These are phyloP conservation scores for Penaeus indicus DNA, from an alignment of 1,140 invertebrate genomes.

Conservation along the genomic window DNA sequence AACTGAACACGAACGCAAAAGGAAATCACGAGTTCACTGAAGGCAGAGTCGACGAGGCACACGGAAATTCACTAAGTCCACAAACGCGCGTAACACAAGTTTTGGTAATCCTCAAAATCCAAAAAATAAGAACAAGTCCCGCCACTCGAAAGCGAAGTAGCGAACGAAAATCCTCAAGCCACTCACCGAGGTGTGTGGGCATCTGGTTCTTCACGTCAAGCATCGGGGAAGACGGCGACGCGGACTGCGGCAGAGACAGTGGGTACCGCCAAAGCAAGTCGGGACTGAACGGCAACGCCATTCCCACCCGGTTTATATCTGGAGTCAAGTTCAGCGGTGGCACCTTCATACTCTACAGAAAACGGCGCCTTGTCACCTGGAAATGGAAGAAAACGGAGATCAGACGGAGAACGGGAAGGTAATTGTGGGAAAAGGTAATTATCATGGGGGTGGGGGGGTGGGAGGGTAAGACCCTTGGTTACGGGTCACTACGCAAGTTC, in stretches of 20 bases:
- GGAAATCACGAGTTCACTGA: too few species aligned
- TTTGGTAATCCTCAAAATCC: too few species aligned
- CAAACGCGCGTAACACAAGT: too few species aligned
- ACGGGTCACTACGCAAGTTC: too few species aligned
- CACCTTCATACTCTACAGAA: slow-evolving; percentile 70
- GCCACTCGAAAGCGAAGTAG: background rate
- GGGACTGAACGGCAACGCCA: slow-evolving; percentile 80
- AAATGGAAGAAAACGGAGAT: slow-evolving; percentile 30
- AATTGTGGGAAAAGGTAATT: too few species aligned
- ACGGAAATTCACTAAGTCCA: too few species aligned
- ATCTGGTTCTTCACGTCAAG: slow-evolving; percentile 88
- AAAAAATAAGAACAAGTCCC: too few species aligned
- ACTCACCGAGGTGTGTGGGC: slow-evolving; percentile 79
- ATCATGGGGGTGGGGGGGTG: too few species aligned
- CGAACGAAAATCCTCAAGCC: background rate
- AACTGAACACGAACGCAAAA: too few species aligned
- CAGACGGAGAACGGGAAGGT: too few species aligned
- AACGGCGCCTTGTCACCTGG: slow-evolving; percentile 59
- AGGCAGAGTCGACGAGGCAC: too few species aligned
- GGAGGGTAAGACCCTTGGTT: too few species aligned
- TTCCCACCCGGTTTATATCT: slow-evolving; percentile 76
- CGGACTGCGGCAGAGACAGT: slow-evolving; percentile 74
- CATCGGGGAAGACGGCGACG: slow-evolving; percentile 68
- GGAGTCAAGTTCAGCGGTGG: slow-evolving; percentile 70
- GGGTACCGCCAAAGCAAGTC: slow-evolving; percentile 87